Conservation (phyloP, 2,113 vertebrate genomes). For the Verasper variegatus region DNA sequence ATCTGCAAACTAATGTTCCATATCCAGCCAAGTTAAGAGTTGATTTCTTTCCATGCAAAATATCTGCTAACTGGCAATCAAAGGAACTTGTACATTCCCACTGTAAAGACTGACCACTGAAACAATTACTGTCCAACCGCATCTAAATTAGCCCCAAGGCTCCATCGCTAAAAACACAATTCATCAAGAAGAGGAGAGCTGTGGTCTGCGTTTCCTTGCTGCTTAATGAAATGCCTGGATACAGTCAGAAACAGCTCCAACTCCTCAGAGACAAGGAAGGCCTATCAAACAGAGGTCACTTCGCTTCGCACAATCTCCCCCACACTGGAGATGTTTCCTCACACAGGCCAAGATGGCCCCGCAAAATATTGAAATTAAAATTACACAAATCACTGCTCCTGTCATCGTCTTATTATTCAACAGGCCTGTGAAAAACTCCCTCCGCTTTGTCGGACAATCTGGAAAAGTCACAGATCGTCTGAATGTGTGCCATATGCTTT, state of each 20-base stretch:
- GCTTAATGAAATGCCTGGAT: constrained; percentile 59
- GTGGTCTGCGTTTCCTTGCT: constrained; percentile 57
- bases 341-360: constrained; percentile 12
- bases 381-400: constrained; percentile 33
- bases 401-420: constrained; percentile 1
- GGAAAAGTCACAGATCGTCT: constrained; percentile 24
- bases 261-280: constrained; percentile 6
- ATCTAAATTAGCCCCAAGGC: constrained; percentile 55
- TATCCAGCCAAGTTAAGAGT: constrained; percentile 39
- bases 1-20: constrained; percentile 11
- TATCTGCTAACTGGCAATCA: constrained; percentile 48
- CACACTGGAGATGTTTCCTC: not conserved
- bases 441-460: constrained; percentile 25
- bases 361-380: constrained; percentile 49
- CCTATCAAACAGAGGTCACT: constrained; percentile 40
- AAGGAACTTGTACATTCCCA: constrained; percentile 46
- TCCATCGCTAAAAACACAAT: constrained; percentile 53
- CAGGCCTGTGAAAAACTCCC: constrained; percentile 16
- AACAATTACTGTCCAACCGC: constrained; percentile 51
- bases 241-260: constrained; percentile 31
- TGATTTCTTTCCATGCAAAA: constrained; percentile 49
- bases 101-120: constrained; percentile 64
- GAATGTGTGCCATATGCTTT: constrained; percentile 17
- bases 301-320: constrained; percentile 22
- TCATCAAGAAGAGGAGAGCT: constrained; percentile 51